Evolutionary conservation across 2,113 vertebrate species (phyloP).

Genomic region (Toxotes jaculatrix): DNA sequence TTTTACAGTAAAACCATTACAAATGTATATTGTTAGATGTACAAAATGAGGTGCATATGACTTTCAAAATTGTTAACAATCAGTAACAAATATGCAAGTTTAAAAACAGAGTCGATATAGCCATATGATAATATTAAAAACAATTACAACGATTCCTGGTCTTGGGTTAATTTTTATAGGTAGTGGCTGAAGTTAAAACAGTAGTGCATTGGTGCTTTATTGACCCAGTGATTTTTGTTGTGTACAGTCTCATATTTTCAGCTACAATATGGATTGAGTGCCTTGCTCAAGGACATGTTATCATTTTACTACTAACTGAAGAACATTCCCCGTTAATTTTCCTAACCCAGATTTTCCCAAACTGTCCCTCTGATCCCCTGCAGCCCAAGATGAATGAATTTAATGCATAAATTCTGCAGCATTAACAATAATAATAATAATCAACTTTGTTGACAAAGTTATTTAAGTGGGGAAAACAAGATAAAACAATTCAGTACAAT

Average conservation of each 20-base stretch:
- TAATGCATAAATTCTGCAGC: background rate
- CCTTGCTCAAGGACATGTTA: conserved; percentile 8
- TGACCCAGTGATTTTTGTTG: background rate
- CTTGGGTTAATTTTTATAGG: too few species aligned
- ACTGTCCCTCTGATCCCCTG: background rate
- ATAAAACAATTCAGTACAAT: too few species aligned
- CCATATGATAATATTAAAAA: background rate
- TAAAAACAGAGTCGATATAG: background rate
- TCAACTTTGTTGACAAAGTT: background rate
- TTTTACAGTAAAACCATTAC: too few species aligned
- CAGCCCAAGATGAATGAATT: background rate
- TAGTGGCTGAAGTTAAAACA: background rate
- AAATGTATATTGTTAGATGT: too few species aligned
- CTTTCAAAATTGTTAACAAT: background rate
- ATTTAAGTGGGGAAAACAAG: background rate
- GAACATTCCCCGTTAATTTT: conserved; percentile 11
- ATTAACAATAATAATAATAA: background rate
- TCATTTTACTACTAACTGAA: conserved; percentile 18
- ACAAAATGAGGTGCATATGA: too few species aligned
- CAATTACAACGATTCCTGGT: background rate
- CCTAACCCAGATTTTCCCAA: background rate
- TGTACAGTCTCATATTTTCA: background rate
- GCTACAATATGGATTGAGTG: background rate
- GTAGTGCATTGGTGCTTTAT: background rate
- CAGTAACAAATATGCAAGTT: background rate